These are phyloP conservation scores for Leptoteleia sp. DNA, from an alignment of 1,140 invertebrate genomes.

Conservation along the genomic window DNA sequence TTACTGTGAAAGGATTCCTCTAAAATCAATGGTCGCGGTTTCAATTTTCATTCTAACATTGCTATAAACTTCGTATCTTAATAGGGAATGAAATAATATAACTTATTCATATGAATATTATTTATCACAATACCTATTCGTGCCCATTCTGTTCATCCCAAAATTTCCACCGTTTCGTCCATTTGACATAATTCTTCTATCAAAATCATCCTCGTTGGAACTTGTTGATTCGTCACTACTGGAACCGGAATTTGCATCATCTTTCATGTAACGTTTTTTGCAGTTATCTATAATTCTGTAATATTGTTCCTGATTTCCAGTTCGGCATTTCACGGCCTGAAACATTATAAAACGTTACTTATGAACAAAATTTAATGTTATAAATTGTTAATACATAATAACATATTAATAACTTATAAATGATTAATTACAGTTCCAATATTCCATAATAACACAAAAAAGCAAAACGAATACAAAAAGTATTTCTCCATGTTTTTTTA, in stretches of 20 bases:
- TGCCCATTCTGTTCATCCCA: conserved; percentile 38
- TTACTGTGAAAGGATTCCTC: too few relatives aligned
- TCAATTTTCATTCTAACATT: too few relatives aligned
- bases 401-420: too few relatives aligned
- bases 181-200: conserved; percentile 67
- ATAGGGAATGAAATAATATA: too few relatives aligned
- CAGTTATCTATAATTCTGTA: conserved; percentile 73
- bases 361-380: too few relatives aligned
- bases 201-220: conserved; percentile 71
- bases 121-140: conserved; percentile 2
- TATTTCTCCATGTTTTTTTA: conserved; percentile 47
- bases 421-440: conserved; percentile 45
- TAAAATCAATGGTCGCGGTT: too few relatives aligned
- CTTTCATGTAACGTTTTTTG: conserved; percentile 62
- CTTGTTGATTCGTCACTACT: conserved; percentile 67
- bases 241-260: conserved; percentile 57
- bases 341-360: too few relatives aligned
- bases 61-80: too few relatives aligned
- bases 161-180: conserved; percentile 42
- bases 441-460: conserved; percentile 26
- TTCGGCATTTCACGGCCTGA: conserved; percentile 75
- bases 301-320: conserved; percentile 72
- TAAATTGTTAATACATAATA: too few relatives aligned
- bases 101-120: not conserved
- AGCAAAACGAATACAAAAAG: conserved; percentile 29